Percentiles rank a stretch among this genome's conserved stretches.
Evolutionary conservation across 2,797 vertebrate genomes (phyloP).

Genomic region (Rhynchonycteris naso): DNA sequence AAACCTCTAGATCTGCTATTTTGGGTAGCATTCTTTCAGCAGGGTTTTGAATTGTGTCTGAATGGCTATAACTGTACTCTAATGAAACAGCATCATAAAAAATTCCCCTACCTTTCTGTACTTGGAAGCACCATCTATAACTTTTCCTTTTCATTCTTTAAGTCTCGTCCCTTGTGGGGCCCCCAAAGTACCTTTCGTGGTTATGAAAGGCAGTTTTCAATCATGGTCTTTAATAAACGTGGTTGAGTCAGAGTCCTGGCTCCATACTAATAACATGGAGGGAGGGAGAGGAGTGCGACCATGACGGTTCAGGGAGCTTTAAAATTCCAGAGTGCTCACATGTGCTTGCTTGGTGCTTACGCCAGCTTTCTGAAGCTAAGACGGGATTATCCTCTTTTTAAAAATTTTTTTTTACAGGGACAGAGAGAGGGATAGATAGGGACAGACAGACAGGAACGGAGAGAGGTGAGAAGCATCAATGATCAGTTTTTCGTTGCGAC

Average conservation of each 20-base stretch:
- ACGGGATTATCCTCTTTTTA: background rate
- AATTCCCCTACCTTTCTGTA: background rate
- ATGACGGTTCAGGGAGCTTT: accelerated
- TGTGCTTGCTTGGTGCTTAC: accelerated
- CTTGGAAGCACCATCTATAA: background rate
- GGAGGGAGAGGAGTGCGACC: accelerated
- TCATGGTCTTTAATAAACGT: background rate
- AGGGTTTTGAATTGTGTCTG: background rate
- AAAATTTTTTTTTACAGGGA: too few relatives aligned
- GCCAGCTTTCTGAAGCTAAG: background rate
- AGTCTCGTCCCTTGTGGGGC: background rate
- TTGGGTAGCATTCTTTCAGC: background rate
- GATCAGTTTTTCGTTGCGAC: too few relatives aligned
- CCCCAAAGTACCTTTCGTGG: background rate
- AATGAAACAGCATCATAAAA: background rate
- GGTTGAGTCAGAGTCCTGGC: background rate
- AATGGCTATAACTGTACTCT: background rate
- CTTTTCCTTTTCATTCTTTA: background rate
- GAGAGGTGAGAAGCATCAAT: too few relatives aligned
- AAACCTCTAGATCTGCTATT: constrained; percentile 58
- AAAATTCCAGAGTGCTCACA: accelerated
- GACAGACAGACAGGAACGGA: too few relatives aligned
- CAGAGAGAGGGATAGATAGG: too few relatives aligned
- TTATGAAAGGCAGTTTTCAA: background rate
- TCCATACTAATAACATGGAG: accelerated